A percentile compares a stretch with the other conserved stretches of the same genome.
These are phyloP conservation scores for Deilephila elpenor DNA, from an alignment of 2,888 invertebrate species.

Conservation along the genomic window DNA sequence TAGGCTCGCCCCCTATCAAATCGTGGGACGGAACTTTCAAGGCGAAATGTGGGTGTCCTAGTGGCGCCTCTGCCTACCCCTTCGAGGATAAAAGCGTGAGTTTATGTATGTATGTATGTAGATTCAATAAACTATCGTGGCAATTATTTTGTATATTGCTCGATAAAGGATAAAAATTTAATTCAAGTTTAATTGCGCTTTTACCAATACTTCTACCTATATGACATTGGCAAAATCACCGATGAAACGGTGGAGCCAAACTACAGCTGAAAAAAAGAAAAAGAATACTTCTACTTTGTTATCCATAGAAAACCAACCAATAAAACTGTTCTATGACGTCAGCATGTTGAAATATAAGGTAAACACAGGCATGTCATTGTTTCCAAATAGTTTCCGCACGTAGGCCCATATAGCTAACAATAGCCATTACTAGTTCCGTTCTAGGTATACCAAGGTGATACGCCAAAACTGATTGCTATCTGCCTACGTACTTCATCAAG, in stretches of 20 bases:
- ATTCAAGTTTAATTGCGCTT: background rate
- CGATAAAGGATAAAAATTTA: no score
- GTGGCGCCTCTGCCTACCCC: no score
- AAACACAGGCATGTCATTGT: background rate
- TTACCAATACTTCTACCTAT: background rate
- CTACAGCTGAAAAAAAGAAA: no score
- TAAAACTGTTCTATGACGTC: background rate
- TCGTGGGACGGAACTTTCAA: no score
- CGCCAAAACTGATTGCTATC: background rate
- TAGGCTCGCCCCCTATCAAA: no score
- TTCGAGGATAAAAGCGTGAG: no score
- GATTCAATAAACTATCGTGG: no score
- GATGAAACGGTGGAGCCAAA: no score
- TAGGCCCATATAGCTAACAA: background rate
- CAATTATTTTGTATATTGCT: no score
- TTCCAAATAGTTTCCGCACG: conserved; percentile 2
- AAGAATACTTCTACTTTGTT: background rate
- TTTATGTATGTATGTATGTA: no score
- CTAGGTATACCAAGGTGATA: conserved; percentile 17
- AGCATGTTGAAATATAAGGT: background rate
- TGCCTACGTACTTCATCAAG: background rate
- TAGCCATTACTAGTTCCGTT: conserved; percentile 22
- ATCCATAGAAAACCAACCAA: background rate
- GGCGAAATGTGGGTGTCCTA: no score
- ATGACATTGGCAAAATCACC: no score